phyloP scores from a whole-genome alignment of 2,888 invertebrate genomes.

The Rotaria macrura region DNA sequence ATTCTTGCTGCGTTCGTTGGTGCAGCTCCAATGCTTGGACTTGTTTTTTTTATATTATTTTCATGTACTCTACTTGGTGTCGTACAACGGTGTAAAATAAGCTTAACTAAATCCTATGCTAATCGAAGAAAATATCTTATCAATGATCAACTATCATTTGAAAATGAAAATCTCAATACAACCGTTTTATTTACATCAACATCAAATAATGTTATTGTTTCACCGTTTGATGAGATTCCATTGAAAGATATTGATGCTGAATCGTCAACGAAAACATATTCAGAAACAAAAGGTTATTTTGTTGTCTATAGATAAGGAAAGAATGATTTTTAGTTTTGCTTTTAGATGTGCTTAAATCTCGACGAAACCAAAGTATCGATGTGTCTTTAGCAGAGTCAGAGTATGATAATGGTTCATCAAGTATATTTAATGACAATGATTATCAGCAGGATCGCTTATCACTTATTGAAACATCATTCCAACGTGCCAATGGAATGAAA shows the following conservation, averaged over 20 bases:
- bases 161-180: not conserved
- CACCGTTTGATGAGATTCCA: not conserved
- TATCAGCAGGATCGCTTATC: not conserved
- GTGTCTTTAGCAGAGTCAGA: not conserved
- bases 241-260: slow-evolving; percentile 6
- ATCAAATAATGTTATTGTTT: not conserved
- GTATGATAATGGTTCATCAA: not conserved
- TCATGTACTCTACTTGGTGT: not conserved
- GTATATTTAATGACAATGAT: slow-evolving; percentile 10
- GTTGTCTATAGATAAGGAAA: not conserved
- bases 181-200: not conserved
- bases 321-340: too few relatives aligned
- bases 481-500: not conserved
- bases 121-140: not conserved
- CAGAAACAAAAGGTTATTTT: not conserved
- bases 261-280: not conserved
- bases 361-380: not conserved
- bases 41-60: slow-evolving; percentile 4
- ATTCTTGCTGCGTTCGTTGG: not conserved
- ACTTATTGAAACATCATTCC: not conserved
- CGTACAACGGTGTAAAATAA: slow-evolving; percentile 8
- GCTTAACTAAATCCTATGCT: not conserved
- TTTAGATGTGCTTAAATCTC: too few relatives aligned
- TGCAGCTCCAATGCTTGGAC: slow-evolving; percentile 8
- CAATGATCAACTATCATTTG: not conserved